phyloP scores from a whole-genome alignment of 2,797 vertebrate species.

The Schizopygopsis malacanthus region DNA sequence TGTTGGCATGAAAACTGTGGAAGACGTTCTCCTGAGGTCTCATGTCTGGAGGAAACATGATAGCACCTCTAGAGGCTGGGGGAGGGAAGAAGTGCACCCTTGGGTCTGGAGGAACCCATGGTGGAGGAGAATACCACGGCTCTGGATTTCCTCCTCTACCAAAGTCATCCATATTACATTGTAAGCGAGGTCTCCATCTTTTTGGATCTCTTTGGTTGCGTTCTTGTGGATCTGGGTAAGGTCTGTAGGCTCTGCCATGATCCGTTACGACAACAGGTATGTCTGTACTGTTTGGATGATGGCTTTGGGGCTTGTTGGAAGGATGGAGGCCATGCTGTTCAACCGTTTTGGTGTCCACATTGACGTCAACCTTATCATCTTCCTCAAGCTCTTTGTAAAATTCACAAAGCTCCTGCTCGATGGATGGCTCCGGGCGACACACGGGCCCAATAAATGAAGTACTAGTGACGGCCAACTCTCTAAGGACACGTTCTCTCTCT shows the following conservation, averaged over 20 bases:
- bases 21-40: constrained; percentile 50
- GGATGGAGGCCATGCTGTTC: not conserved
- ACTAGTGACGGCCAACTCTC: constrained; percentile 75
- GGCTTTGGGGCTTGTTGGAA: not conserved
- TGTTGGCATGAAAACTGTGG: not conserved
- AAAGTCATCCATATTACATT: not conserved
- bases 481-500: constrained; percentile 65
- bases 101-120: constrained; percentile 22
- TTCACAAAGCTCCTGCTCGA: constrained; percentile 74
- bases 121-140: constrained; percentile 51
- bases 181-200: constrained; percentile 51
- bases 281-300: constrained; percentile 25
- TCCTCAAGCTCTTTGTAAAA: constrained; percentile 81
- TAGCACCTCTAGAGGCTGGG: constrained; percentile 38
- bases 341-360: not conserved
- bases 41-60: constrained; percentile 40
- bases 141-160: constrained; percentile 8
- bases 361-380: constrained; percentile 57
- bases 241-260: constrained; percentile 37
- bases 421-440: constrained; percentile 62
- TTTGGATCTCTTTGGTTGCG: constrained; percentile 59
- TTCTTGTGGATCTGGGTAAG: constrained; percentile 56
- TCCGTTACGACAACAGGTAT: not conserved
- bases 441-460: constrained; percentile 76
- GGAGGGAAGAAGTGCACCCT: constrained; percentile 41